These are phyloP conservation scores for Petrocephalus sullivani DNA, from an alignment of 2,797 vertebrate genomes.

Conservation along the genomic window DNA sequence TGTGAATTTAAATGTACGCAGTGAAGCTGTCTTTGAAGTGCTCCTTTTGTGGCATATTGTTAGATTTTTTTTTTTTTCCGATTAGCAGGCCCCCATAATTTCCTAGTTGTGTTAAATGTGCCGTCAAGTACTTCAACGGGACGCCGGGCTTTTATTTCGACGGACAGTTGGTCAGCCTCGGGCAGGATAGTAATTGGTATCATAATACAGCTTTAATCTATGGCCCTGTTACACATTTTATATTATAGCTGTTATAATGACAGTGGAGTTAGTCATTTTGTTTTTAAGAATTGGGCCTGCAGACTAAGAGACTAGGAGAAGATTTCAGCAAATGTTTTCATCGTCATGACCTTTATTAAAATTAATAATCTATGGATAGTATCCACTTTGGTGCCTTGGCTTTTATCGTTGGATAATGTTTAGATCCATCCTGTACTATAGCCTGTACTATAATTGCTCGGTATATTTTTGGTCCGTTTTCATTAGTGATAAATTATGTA, in stretches of 20 bases:
- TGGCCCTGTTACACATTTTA: conserved; percentile 39
- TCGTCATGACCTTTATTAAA: not conserved
- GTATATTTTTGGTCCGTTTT: conserved; percentile 5
- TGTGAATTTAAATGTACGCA: not conserved
- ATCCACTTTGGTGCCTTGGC: not conserved
- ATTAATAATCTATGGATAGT: not conserved
- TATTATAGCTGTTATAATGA: not conserved
- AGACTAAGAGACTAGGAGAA: not conserved
- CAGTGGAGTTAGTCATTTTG: not conserved
- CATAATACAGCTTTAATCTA: conserved; percentile 48
- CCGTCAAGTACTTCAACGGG: not conserved
- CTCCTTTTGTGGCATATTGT: not conserved
- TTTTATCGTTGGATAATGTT: not conserved
- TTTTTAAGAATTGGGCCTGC: not conserved
- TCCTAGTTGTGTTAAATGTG: not conserved
- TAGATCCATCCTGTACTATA: not conserved
- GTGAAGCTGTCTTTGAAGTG: not conserved
- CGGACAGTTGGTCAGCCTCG: conserved; percentile 51
- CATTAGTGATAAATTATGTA: conserved; percentile 1
- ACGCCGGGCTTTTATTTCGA: conserved; percentile 10
- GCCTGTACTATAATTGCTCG: not conserved
- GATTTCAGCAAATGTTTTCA: not conserved
- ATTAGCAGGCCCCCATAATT: not conserved
- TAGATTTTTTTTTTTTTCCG: not conserved
- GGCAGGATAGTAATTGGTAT: conserved; percentile 55